phyloP scores from a whole-genome alignment of 2,888 invertebrate genomes.

The Hirtodrosophila alboralis region DNA sequence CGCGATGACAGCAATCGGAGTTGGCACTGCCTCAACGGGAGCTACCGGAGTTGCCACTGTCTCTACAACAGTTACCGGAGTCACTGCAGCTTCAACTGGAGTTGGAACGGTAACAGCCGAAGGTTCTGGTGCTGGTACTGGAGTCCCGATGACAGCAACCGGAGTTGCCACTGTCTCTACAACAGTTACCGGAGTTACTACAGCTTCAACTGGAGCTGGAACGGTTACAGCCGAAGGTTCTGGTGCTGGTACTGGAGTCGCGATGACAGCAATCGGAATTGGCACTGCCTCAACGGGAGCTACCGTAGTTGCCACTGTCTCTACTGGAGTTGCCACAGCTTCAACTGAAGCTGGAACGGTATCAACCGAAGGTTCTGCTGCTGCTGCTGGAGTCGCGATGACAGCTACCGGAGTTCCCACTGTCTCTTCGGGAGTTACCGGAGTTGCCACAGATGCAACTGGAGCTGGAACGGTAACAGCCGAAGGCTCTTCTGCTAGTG shows the following conservation, averaged over 20 bases:
- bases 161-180: background rate
- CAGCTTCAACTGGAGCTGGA: no score
- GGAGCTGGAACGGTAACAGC: no score
- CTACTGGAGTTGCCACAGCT: background rate
- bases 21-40: background rate
- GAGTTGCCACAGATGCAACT: no score
- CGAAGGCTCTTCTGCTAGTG: background rate
- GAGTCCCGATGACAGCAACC: background rate
- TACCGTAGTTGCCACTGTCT: no score
- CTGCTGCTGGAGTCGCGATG: no score
- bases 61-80: no score
- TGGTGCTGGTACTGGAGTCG: background rate
- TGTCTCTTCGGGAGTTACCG: no score
- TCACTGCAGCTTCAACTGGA: background rate
- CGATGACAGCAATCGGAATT: background rate
- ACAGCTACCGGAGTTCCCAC: no score
- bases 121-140: slow-evolving; percentile 1
- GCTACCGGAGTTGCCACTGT: no score
- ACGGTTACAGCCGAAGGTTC: background rate
- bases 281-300: background rate
- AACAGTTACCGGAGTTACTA: no score
- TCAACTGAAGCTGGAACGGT: slow-evolving; percentile 1
- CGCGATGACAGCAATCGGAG: background rate
- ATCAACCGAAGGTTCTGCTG: no score
- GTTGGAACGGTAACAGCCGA: no score